Evolutionary conservation across 2,113 vertebrate genomes (phyloP), one percentile per base, ranked within the genome.

Genomic region (Vidua chalybeata): DNA sequence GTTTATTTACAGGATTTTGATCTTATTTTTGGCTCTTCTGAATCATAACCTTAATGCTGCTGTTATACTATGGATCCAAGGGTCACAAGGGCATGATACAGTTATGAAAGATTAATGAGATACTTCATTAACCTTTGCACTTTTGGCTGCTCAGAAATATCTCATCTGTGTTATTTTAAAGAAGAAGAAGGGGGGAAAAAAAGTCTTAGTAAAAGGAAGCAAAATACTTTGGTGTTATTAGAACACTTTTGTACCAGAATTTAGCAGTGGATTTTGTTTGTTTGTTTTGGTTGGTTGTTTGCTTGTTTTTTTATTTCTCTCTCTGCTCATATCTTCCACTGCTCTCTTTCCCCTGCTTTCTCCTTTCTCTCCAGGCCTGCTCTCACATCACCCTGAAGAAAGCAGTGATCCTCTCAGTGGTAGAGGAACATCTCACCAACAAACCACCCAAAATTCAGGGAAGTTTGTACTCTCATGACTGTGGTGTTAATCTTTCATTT

Each of bases 21-120:
- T 71, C 14, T 86, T 79, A 45, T 74, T 88, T 83, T 84, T 71
- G 51, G 55, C 33, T 93, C 7, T 26, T 92, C 67, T 72, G 80
- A 89, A 55, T 89, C 62, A 51, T 39, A 81, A 62, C 33, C 28
- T 0, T 0, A 73, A 66, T 55, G 45, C 21, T 56, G 24, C 39
- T 72, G 31, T 80, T 74, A 35, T 46, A 58, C n/a, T 84, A 49
- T 45, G 59, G 55, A 66, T 84, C 67, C 22, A 41, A 92, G 93
- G 94, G 97, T 96, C 94, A 94, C 43, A 96, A 97, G 96, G 91
- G 88, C 96, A 95, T 86, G 92, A 39, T 96, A 87, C 81, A 93
- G 59, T 95, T 92, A 96, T 96, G 97, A 97, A 97, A 97, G 94
- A 96, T 97, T 95, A 97, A 97, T 97, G 92, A 97, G 96, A 79